Percentiles rank a stretch among this genome's conserved stretches.
Evolutionary conservation across 2,797 vertebrate genomes (phyloP).

Genomic region (Periophthalmus magnuspinnatus): DNA sequence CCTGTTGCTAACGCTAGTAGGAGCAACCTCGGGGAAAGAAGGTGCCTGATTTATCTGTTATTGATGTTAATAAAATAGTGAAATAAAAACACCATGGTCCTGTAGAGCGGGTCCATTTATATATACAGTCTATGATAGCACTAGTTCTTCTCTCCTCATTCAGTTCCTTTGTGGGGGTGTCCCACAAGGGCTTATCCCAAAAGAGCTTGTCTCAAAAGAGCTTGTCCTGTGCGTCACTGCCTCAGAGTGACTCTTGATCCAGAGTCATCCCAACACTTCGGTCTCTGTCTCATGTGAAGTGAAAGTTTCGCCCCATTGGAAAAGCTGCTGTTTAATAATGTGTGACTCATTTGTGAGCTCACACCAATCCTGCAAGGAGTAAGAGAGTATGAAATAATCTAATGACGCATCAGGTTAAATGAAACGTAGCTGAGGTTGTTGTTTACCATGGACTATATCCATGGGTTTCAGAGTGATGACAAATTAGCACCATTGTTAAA

Average conservation of each 20-base stretch:
- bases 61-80: too few relatives aligned
- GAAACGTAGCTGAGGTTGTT: neutral
- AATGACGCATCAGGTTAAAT: constrained; percentile 21
- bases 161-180: constrained; percentile 40
- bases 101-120: too few relatives aligned
- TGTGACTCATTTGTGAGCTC: constrained; percentile 48
- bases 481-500: too few relatives aligned
- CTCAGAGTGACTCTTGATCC: constrained; percentile 51
- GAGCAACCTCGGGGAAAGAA: too few relatives aligned
- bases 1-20: too few relatives aligned
- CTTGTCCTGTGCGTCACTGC: constrained; percentile 45
- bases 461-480: too few relatives aligned
- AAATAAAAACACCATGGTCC: too few relatives aligned
- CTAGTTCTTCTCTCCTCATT: constrained; percentile 44
- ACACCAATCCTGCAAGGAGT: neutral
- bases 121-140: neutral
- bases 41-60: too few relatives aligned
- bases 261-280: constrained; percentile 41
- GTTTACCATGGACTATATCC: neutral
- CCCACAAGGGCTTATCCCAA: constrained; percentile 52
- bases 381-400: neutral
- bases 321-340: constrained; percentile 38
- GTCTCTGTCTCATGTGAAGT: constrained; percentile 52
- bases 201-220: constrained; percentile 49
- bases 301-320: constrained; percentile 42